phyloP scores from a whole-genome alignment of 2,113 vertebrate genomes.

The Anas platyrhynchos region DNA sequence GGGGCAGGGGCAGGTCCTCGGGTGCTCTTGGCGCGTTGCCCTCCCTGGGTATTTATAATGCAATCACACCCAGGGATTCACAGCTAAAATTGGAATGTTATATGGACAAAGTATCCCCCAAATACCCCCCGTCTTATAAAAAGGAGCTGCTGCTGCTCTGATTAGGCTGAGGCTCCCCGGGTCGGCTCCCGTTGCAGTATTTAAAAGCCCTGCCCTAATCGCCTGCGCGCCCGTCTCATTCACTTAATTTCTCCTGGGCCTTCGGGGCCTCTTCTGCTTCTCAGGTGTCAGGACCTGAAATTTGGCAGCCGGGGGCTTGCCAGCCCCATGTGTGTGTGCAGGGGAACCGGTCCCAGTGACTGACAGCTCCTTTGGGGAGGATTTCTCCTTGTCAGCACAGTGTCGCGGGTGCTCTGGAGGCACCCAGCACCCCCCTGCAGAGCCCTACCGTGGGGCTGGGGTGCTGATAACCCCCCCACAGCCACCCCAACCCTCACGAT shows the following conservation, averaged over 20 bases:
- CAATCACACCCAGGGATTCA: constrained; percentile 10
- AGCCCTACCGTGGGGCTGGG: neutral
- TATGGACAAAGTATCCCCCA: constrained; percentile 56
- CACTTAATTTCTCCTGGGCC: constrained; percentile 32
- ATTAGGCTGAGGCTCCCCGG: neutral
- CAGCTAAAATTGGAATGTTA: constrained; percentile 72
- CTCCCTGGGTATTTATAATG: constrained; percentile 54
- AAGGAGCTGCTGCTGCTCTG: constrained; percentile 19
- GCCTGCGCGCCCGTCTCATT: constrained; percentile 10
- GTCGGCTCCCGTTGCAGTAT: neutral
- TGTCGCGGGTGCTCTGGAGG: accelerated
- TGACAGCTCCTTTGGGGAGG: accelerated
- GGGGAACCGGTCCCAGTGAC: accelerated
- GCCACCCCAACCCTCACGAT: no score
- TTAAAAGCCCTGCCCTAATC: constrained; percentile 21
- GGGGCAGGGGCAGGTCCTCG: neutral
- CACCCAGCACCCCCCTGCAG: neutral
- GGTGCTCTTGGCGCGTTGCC: constrained; percentile 43
- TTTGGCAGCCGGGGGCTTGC: neutral
- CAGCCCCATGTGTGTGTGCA: accelerated
- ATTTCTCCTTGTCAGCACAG: neutral
- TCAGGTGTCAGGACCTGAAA: neutral
- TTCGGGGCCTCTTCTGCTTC: neutral
- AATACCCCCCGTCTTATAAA: constrained; percentile 28
- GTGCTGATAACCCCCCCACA: neutral